A percentile compares a stretch with the other conserved stretches of the same genome.
These are phyloP conservation scores for Slavum lentiscoides DNA, from an alignment of 2,888 invertebrate species.

Conservation along the genomic window DNA sequence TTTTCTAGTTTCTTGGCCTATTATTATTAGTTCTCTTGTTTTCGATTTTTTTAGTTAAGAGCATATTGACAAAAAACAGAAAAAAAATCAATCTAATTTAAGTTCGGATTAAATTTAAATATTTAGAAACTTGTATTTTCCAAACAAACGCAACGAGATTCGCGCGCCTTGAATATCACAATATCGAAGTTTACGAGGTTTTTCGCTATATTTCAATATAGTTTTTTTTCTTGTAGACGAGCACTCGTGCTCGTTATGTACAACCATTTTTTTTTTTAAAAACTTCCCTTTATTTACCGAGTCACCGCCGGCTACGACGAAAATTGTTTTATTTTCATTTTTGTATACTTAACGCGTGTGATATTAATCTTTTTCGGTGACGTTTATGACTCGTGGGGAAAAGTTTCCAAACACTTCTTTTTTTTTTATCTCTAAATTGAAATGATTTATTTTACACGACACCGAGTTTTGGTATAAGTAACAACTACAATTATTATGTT, in stretches of 20 bases:
- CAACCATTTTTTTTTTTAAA: not conserved
- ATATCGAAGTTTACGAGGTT: too few species aligned
- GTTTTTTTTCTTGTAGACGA: too few species aligned
- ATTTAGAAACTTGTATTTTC: too few species aligned
- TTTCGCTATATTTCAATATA: too few species aligned
- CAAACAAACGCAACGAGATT: too few species aligned
- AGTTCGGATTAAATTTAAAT: too few species aligned
- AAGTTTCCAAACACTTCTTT: not conserved
- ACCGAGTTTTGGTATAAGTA: not conserved
- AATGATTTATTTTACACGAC: slow-evolving; percentile 18
- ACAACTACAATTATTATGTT: not conserved
- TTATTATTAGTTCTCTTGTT: too few species aligned
- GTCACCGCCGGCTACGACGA: not conserved
- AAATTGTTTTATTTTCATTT: slow-evolving; percentile 33
- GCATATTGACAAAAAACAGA: too few species aligned
- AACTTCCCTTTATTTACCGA: slow-evolving; percentile 24
- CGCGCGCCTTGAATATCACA: too few species aligned
- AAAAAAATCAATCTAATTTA: too few species aligned
- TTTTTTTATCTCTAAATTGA: slow-evolving; percentile 18
- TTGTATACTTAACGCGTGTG: slow-evolving; percentile 12
- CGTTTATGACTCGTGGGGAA: slow-evolving; percentile 10
- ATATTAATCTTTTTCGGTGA: slow-evolving; percentile 24
- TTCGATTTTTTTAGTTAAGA: too few species aligned
- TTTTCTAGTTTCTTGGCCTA: too few species aligned
- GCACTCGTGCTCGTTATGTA: not conserved